Conservation (phyloP, 1,140 invertebrate genomes). For the Pygmarrhopalites habei region DNA sequence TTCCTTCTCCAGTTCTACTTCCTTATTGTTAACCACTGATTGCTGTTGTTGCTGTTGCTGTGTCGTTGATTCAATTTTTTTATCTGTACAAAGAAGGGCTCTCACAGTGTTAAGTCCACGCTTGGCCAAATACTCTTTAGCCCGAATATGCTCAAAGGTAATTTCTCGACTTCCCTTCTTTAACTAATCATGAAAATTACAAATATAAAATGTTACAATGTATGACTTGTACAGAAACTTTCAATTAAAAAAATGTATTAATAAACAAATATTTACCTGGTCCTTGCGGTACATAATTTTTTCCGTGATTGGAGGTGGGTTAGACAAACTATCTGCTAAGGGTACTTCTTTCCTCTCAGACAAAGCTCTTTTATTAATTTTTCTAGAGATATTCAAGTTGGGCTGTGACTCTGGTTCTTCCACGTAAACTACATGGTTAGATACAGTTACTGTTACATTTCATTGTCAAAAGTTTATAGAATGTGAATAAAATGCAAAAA, state of each 20-base stretch:
- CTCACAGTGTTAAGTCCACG: background rate
- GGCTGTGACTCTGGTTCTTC: conserved; percentile 3
- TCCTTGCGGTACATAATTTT: conserved; percentile 18
- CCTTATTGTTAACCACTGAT: no score
- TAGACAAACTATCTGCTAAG: background rate
- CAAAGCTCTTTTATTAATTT: background rate
- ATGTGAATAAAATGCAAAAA: background rate
- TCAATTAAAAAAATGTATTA: no score
- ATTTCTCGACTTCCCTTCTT: conserved; percentile 6
- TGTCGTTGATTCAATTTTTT: no score
- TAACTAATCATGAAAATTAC: no score
- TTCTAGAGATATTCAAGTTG: background rate
- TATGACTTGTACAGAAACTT: background rate
- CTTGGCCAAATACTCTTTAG: conserved; percentile 5
- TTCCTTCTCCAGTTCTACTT: no score
- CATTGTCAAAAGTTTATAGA: no score
- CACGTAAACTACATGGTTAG: conserved; percentile 7
- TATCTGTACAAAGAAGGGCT: background rate
- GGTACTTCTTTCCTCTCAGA: conserved; percentile 8
- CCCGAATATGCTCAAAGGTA: conserved; percentile 16
- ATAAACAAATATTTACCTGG: conserved; percentile 3
- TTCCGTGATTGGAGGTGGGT: background rate
- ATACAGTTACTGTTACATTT: no score
- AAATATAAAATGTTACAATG: background rate
- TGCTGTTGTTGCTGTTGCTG: no score